Percentiles rank a stretch among this genome's conserved stretches.
These are phyloP conservation scores for Maniola hyperantus DNA, from an alignment of 2,888 invertebrate genomes.

Conservation along the genomic window DNA sequence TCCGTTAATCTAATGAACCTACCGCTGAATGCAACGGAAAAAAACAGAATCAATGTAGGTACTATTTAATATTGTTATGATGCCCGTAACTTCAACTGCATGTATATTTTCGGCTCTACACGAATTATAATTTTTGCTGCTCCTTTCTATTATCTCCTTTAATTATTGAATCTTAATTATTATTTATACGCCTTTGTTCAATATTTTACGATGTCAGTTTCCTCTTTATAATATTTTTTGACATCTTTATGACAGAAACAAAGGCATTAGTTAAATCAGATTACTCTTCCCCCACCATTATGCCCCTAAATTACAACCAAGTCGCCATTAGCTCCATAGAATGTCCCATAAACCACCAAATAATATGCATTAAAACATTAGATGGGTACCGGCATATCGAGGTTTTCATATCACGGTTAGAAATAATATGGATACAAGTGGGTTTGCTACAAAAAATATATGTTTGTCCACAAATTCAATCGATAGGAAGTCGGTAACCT, in stretches of 20 bases:
- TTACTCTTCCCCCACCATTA: constrained; percentile 39
- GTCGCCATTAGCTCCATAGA: constrained; percentile 53
- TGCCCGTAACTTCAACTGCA: too few relatives aligned
- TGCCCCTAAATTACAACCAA: constrained; percentile 32
- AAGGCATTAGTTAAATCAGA: constrained; percentile 44
- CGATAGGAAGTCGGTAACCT: too few relatives aligned
- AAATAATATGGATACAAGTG: constrained; percentile 12
- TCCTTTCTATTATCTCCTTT: too few relatives aligned
- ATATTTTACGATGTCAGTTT: background rate
- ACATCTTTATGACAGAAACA: constrained; percentile 8
- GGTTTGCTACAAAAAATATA: constrained; percentile 2
- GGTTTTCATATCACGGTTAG: constrained; percentile 11
- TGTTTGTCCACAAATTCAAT: constrained; percentile 3
- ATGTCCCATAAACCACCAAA: constrained; percentile 57
- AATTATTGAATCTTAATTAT: background rate
- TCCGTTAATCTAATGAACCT: too few relatives aligned
- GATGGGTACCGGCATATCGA: constrained; percentile 44
- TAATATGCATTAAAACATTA: constrained; percentile 67
- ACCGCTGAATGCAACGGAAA: too few relatives aligned
- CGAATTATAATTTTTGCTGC: too few relatives aligned
- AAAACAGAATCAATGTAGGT: too few relatives aligned
- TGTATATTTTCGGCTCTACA: too few relatives aligned
- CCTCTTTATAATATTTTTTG: constrained; percentile 9
- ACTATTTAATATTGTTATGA: too few relatives aligned
- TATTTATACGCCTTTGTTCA: background rate